These are phyloP conservation scores for Sebastes glaucus DNA, from an alignment of 2,797 vertebrate species.

Conservation along the genomic window DNA sequence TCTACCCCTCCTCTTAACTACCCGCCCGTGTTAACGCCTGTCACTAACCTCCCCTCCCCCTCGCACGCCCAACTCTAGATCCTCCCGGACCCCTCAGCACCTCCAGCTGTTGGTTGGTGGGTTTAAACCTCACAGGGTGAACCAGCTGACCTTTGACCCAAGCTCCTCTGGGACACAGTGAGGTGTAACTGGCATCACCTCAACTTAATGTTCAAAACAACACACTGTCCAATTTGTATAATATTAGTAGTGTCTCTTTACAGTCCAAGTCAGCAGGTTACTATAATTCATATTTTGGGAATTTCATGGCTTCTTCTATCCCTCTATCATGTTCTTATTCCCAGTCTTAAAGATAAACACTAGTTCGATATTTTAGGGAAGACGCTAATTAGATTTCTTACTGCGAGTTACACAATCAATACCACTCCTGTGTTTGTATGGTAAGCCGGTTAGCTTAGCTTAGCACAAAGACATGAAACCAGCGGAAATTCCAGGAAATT, in stretches of 20 bases:
- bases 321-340: not conserved
- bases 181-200: not conserved
- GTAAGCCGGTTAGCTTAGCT: not conserved
- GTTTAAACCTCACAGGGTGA: slow-evolving; percentile 19
- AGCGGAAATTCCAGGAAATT: not conserved
- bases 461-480: not conserved
- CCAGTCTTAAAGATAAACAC: not conserved
- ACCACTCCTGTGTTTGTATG: not conserved
- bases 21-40: slow-evolving; percentile 43
- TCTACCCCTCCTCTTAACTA: slow-evolving; percentile 38
- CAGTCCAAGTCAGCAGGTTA: not conserved
- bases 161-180: slow-evolving; percentile 24
- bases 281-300: not conserved
- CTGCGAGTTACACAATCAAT: not conserved
- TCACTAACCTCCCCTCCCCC: slow-evolving; percentile 58
- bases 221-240: not conserved
- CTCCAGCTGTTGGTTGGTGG: slow-evolving; percentile 6
- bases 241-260: not conserved
- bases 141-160: slow-evolving; percentile 19
- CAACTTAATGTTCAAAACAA: not conserved
- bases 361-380: not conserved
- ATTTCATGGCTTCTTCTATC: not conserved
- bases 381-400: not conserved
- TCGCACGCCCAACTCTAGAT: slow-evolving; percentile 28
- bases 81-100: slow-evolving; percentile 12